Base-by-base conservation (phyloP, 2,888 invertebrate genomes). In the Thelaira solivaga region DNA sequence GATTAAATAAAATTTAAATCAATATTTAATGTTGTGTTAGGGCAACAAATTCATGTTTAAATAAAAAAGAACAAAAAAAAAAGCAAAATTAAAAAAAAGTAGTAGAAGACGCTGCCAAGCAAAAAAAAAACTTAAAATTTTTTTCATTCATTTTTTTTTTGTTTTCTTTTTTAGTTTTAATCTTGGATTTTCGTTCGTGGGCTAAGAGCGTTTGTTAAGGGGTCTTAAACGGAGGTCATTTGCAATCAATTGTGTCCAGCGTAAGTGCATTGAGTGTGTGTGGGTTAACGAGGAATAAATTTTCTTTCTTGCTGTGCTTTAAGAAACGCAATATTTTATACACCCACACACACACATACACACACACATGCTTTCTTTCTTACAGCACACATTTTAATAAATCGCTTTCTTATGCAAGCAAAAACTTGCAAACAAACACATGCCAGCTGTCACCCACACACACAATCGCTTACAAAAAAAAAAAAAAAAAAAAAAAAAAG, bases 161-260 rank as follows among this genome's bases (percentile, higher is more conserved):
- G 10, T 6, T 5, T 43, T 11, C 51, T 8, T 29, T 20, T 39
- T 1, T 22, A 7, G 5, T 26, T 51, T n/a, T n/a, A n/a, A n/a
- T n/a, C 13, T n/a, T 36, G 2, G 20, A 4, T 3, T 18, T 55
- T 24, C n/a, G n/a, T n/a, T n/a, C n/a, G n/a, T n/a, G n/a, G n/a
- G n/a, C n/a, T n/a, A n/a, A n/a, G n/a, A n/a, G n/a, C n/a, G n/a
- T n/a, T n/a, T n/a, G n/a, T n/a, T 26, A 41, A 34, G 31, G 13
- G 20, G 47, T 8, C 53, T 64, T 47, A 8, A 2, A 22, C 20
- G 29, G 41, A 59, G 65, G 73, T 67, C 65, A 74, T 36, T 67
- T 51, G 29, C 51, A 67, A 67, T 61, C 45, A 74, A 67, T 74
- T 51, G 24, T 49, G 55, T 31, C 11, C 34, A 26, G 49, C 4